These are phyloP conservation scores for Odontamblyopus lacepedii DNA, from an alignment of 2,797 vertebrate species.

Conservation along the genomic window DNA sequence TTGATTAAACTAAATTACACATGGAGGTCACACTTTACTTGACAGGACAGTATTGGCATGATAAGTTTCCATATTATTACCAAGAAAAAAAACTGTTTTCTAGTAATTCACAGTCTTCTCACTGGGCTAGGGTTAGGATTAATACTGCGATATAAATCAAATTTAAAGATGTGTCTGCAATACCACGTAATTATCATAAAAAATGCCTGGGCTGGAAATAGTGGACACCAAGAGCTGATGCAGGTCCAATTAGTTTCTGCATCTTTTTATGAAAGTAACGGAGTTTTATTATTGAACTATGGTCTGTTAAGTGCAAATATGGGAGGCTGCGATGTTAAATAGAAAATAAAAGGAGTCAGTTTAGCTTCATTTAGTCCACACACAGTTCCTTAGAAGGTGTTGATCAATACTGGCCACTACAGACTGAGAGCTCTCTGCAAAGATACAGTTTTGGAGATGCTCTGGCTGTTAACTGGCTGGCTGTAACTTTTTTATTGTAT, in stretches of 20 bases:
- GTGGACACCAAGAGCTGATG: not conserved
- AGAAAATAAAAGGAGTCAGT: not conserved
- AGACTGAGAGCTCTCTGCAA: not conserved
- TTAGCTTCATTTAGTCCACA: not conserved
- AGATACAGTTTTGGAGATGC: not conserved
- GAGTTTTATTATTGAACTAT: not conserved
- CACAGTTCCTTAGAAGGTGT: not conserved
- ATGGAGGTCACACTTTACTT: conserved; percentile 3
- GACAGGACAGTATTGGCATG: not conserved
- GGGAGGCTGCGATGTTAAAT: not conserved
- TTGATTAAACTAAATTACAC: not conserved
- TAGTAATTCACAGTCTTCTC: not conserved
- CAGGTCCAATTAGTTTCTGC: not conserved
- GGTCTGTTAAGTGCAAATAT: not conserved
- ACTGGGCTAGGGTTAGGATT: not conserved
- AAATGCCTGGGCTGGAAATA: too few relatives aligned
- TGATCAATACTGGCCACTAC: not conserved
- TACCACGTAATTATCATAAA: too few relatives aligned
- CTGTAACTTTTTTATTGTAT: too few relatives aligned
- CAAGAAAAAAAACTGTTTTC: not conserved
- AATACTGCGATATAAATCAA: not conserved
- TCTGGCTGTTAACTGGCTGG: too few relatives aligned
- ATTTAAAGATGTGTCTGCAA: too few relatives aligned
- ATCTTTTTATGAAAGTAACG: not conserved
- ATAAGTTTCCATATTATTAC: not conserved